phyloP scores from a whole-genome alignment of 2,797 vertebrate species.

The Gobionotothen gibberifrons region DNA sequence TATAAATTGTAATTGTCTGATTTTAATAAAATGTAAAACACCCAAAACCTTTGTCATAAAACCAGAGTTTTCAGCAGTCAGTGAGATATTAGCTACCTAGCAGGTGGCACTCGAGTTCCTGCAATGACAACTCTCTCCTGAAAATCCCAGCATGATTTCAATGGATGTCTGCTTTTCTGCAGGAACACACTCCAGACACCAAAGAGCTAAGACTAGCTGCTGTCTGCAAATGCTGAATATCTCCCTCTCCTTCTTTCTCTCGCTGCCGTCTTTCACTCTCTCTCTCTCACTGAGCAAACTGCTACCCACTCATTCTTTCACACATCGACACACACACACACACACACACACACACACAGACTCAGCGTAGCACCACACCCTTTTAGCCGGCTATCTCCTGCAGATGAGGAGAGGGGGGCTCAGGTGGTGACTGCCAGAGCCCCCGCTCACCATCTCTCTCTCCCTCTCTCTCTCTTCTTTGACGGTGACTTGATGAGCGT shows the following conservation, averaged over 20 bases:
- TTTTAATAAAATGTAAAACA: conserved; percentile 23
- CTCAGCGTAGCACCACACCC: conserved; percentile 82
- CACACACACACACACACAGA: conserved; percentile 40
- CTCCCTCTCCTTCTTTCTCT: conserved; percentile 43
- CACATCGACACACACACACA: conserved; percentile 14
- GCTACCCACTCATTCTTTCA: conserved; percentile 69
- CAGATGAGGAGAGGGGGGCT: conserved; percentile 76
- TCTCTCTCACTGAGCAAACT: conserved; percentile 62
- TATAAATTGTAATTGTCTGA: not conserved
- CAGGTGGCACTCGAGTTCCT: conserved; percentile 33
- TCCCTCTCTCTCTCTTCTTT: conserved; percentile 6
- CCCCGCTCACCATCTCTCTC: conserved; percentile 41
- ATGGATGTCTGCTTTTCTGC: conserved; percentile 44
- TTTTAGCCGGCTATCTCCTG: conserved; percentile 83
- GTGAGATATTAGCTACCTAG: conserved; percentile 20
- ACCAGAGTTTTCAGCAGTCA: conserved; percentile 2
- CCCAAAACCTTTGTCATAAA: conserved; percentile 13
- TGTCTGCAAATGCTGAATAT: conserved; percentile 68
- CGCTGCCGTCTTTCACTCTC: conserved; percentile 60
- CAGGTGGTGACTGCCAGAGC: conserved; percentile 77
- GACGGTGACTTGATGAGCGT: conserved; percentile 54
- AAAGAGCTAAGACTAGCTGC: conserved; percentile 61
- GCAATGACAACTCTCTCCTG: conserved; percentile 41
- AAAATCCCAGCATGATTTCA: conserved; percentile 36
- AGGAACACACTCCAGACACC: conserved; percentile 62